phyloP scores from a whole-genome alignment of 2,888 invertebrate species.

The Toxonevra muliebris region DNA sequence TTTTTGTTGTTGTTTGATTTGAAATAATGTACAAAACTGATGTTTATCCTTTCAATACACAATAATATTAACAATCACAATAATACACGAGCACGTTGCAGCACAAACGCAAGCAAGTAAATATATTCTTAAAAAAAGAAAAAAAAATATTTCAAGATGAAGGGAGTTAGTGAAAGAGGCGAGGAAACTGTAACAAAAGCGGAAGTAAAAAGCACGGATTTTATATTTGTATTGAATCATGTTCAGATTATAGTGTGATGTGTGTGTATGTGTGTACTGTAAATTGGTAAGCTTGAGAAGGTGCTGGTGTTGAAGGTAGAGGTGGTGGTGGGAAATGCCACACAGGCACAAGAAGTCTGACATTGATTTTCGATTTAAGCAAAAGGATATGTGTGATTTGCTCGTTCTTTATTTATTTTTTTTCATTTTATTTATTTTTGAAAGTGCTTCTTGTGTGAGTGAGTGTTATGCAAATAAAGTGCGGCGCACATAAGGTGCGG shows the following conservation, averaged over 20 bases:
- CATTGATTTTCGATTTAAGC: constrained; percentile 34
- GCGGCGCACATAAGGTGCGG: too few relatives aligned
- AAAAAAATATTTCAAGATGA: neutral
- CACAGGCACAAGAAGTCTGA: constrained; percentile 15
- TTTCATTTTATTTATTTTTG: neutral
- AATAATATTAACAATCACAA: neutral
- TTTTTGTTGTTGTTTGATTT: constrained; percentile 9
- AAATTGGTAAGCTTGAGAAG: too few relatives aligned
- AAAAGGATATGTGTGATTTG: constrained; percentile 2
- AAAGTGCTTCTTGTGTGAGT: neutral
- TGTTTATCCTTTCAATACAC: constrained; percentile 27
- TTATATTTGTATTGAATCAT: constrained; percentile 11
- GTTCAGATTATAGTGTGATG: neutral
- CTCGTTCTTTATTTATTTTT: neutral
- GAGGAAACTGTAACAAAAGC: constrained; percentile 3
- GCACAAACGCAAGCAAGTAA: neutral
- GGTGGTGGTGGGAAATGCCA: neutral
- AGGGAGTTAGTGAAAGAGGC: constrained; percentile 4
- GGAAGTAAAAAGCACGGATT: constrained; percentile 7
- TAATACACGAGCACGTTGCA: neutral
- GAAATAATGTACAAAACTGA: constrained; percentile 23
- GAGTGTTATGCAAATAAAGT: too few relatives aligned
- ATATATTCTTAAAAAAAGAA: too few relatives aligned
- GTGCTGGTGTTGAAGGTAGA: too few relatives aligned
- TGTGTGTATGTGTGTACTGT: constrained; percentile 1